Conservation (phyloP, 2,797 vertebrate genomes). For the Carapus acus region DNA sequence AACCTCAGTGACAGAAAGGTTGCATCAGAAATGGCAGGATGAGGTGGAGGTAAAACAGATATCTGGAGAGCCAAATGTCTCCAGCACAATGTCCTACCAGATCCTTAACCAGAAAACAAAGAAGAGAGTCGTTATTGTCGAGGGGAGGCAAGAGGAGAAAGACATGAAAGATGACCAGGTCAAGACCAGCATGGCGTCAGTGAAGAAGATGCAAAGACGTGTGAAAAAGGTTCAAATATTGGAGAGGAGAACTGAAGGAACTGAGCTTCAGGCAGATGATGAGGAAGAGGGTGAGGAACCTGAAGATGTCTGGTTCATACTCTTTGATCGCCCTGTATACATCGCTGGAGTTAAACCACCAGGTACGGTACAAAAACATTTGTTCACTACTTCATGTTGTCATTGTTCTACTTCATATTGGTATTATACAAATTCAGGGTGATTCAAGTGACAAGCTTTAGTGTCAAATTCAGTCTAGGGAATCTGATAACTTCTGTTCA, state of each 20-base stretch:
- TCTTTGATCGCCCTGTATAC: conserved; percentile 53
- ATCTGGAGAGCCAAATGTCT: conserved; percentile 7
- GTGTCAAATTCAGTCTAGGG: too few species aligned
- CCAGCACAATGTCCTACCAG: conserved; percentile 16
- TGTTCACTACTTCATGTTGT: conserved; percentile 16
- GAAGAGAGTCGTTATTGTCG: conserved; percentile 39
- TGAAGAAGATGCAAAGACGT: conserved; percentile 12
- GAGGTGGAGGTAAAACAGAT: conserved; percentile 27
- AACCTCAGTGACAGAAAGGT: conserved; percentile 32
- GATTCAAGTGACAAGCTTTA: too few species aligned
- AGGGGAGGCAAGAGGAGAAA: conserved; percentile 11
- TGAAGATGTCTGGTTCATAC: conserved; percentile 63
- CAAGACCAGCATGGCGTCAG: conserved; percentile 5
- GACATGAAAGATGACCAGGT: conserved; percentile 7
- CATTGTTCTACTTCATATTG: too few species aligned
- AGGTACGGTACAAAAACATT: conserved; percentile 60
- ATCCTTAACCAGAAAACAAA: conserved; percentile 25
- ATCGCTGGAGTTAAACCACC: conserved; percentile 39
- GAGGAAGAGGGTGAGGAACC: too few species aligned
- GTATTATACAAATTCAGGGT: too few species aligned
- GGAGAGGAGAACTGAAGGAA: conserved; percentile 18
- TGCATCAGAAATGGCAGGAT: conserved; percentile 39
- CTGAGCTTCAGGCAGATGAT: conserved; percentile 16
- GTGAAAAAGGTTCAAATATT: conserved; percentile 2
- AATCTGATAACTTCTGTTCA: too few species aligned